Evolutionary conservation across 2,113 vertebrate species (phyloP).

Genomic region (Hydrochoerus hydrochaeris): DNA sequence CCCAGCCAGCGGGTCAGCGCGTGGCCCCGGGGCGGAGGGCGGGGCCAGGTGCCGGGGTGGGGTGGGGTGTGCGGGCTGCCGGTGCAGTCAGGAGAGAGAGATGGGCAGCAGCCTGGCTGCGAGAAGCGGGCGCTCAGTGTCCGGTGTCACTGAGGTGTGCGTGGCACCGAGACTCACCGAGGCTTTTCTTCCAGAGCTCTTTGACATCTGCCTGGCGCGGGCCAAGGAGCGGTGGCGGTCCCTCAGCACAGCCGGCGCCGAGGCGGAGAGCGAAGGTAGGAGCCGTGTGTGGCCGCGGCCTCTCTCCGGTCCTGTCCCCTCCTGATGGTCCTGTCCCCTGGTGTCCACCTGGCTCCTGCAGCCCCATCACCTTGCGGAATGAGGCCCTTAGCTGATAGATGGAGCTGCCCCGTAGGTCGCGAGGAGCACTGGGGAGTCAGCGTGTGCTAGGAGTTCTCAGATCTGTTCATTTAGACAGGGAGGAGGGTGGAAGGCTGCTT

Average conservation of each 20-base stretch:
- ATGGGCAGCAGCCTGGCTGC: no score
- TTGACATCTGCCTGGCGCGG: constrained; percentile 94
- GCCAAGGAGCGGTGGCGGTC: constrained; percentile 95
- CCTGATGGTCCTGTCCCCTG: no score
- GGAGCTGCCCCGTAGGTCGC: neutral
- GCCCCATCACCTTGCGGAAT: neutral
- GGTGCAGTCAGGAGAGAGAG: no score
- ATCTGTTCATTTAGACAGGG: neutral
- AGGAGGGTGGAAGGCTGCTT: neutral
- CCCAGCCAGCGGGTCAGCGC: neutral
- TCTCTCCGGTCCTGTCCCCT: neutral
- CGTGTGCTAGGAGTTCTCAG: neutral
- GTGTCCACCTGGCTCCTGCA: no score
- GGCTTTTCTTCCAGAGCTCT: constrained; percentile 89
- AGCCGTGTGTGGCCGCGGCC: accelerated
- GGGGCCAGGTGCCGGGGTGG: no score
- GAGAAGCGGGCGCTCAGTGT: no score
- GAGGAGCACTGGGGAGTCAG: neutral
- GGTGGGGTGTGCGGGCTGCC: no score
- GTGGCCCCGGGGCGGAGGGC: neutral
- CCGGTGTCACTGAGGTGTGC: neutral
- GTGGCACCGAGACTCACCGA: neutral
- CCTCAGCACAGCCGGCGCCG: constrained; percentile 84
- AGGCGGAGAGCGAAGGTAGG: constrained; percentile 90
- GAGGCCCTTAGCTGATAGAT: neutral